A percentile compares a stretch with the other conserved stretches of the same genome.
phyloP scores from a whole-genome alignment of 2,113 vertebrate species.

The Eclectus roratus region DNA sequence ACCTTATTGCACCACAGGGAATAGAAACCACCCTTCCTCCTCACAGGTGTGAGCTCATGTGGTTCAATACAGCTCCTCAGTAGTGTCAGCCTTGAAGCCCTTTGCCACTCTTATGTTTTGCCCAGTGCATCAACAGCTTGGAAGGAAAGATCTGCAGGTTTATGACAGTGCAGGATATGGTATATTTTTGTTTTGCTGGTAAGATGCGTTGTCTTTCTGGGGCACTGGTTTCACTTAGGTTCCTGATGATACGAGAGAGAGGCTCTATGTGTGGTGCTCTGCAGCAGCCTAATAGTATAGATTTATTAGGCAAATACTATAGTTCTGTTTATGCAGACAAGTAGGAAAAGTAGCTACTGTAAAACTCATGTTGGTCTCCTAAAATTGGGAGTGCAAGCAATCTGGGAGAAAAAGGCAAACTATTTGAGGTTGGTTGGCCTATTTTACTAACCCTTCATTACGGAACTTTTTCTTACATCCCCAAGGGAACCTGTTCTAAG shows the following conservation, averaged over 20 bases:
- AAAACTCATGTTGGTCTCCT: neutral
- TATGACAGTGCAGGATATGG: rapidly evolving
- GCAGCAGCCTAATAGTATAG: neutral
- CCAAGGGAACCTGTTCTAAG: neutral
- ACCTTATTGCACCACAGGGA: neutral
- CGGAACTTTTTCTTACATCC: neutral
- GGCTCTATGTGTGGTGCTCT: neutral
- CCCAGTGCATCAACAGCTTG: neutral
- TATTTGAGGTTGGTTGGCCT: neutral
- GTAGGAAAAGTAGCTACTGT: neutral
- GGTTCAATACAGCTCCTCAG: neutral
- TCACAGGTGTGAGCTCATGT: neutral
- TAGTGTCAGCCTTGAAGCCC: neutral
- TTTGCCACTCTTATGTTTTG: neutral
- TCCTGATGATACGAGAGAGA: neutral
- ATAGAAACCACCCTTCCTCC: neutral
- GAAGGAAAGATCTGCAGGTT: neutral
- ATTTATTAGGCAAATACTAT: neutral
- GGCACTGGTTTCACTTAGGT: neutral
- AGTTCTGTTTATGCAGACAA: neutral
- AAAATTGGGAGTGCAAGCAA: neutral
- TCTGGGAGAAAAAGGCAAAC: neutral
- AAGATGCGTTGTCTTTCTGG: neutral
- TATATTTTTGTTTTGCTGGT: neutral
- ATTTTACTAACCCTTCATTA: neutral